A percentile compares a stretch with the other conserved stretches of the same genome.
Evolutionary conservation across 1,140 invertebrate species (phyloP).

Genomic region (Mizuhopecten yessoensis): DNA sequence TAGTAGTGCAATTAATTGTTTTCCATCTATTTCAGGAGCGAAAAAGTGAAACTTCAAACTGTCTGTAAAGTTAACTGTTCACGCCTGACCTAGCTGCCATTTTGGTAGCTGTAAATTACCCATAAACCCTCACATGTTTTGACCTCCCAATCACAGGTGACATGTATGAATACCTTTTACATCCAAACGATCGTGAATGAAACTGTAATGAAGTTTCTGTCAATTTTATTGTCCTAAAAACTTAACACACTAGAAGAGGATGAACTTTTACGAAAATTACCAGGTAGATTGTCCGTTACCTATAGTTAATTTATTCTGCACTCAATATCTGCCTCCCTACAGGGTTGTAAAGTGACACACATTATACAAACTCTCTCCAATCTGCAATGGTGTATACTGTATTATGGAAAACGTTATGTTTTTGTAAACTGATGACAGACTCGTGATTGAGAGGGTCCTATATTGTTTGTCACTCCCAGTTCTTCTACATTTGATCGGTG

Average conservation of each 20-base stretch:
- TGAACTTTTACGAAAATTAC: no score
- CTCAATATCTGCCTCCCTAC: no score
- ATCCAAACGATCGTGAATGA: not conserved
- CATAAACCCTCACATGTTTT: not conserved
- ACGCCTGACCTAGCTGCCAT: conserved; percentile 21
- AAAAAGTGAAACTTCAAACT: not conserved
- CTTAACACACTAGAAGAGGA: no score
- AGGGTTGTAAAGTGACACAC: no score
- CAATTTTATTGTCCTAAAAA: no score
- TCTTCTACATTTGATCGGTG: not conserved
- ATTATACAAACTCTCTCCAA: no score
- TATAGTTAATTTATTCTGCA: no score
- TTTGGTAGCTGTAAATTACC: not conserved
- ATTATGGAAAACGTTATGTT: not conserved
- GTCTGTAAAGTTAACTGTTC: not conserved
- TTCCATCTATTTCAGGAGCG: not conserved
- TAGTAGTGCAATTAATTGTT: not conserved
- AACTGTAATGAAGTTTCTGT: no score
- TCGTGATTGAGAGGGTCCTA: not conserved
- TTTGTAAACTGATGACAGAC: not conserved
- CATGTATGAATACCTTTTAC: conserved; percentile 10
- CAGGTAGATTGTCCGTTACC: no score
- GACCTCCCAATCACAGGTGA: conserved; percentile 16
- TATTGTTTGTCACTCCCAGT: not conserved
- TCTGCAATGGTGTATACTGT: no score